These are phyloP conservation scores for Oncopeltus fasciatus DNA, from an alignment of 1,140 invertebrate species.

Conservation along the genomic window DNA sequence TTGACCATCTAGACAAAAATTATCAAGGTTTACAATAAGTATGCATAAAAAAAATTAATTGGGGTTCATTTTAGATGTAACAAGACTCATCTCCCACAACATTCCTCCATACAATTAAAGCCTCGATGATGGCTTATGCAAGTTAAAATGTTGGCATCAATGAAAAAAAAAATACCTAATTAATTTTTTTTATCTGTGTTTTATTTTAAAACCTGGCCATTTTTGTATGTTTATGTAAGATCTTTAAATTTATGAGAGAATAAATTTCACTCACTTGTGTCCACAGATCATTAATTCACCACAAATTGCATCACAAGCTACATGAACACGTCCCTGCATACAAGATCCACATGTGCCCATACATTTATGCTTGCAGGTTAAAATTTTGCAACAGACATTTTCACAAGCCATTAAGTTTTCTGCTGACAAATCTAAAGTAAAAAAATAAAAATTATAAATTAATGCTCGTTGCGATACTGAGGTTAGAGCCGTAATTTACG, in stretches of 20 bases:
- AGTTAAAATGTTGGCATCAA: neutral
- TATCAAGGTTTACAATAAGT: too few relatives aligned
- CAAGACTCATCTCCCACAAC: neutral
- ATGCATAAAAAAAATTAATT: too few relatives aligned
- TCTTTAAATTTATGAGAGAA: neutral
- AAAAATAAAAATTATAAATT: too few relatives aligned
- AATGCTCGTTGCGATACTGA: too few relatives aligned
- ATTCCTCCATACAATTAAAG: neutral
- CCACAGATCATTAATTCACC: constrained; percentile 35
- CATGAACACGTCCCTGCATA: constrained; percentile 37
- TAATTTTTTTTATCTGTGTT: neutral
- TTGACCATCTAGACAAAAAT: too few relatives aligned
- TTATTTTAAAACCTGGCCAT: too few relatives aligned
- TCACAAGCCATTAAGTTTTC: too few relatives aligned
- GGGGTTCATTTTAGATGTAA: too few relatives aligned
- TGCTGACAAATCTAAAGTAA: too few relatives aligned
- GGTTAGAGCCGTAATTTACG: too few relatives aligned
- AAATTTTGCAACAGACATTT: constrained; percentile 29
- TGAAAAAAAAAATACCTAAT: neutral
- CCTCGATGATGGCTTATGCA: neutral
- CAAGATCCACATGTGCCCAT: constrained; percentile 55
- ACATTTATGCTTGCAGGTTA: constrained; percentile 43
- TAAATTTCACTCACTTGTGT: constrained; percentile 29
- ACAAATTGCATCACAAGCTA: constrained; percentile 35
- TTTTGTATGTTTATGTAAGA: neutral